Base-by-base conservation (phyloP, 2,888 invertebrate species). In the Alcis repandata region DNA sequence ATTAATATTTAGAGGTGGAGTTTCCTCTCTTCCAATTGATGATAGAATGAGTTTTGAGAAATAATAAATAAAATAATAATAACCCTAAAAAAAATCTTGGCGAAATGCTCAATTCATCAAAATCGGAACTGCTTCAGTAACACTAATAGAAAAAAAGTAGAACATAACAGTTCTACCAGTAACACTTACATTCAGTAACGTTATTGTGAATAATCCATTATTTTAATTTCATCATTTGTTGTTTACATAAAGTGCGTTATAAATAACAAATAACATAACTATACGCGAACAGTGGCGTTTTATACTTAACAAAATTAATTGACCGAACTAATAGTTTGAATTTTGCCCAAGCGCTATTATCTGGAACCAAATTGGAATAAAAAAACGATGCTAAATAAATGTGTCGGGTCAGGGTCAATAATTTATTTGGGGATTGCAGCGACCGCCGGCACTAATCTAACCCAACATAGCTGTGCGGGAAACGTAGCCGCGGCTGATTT, bases 41-140 rank as follows among this genome's bases (percentile, higher is more conserved):
- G 17, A 36, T 9, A 17, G 22, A 22, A 22, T 48, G 27, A 48
- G 36, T 52, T 52, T 36, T 52, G 51, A 20, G 36, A 52, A 33
- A 52, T 52, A 20, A 52, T 15, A n/a, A n/a, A n/a, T n/a, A n/a
- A n/a, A n/a, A n/a, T n/a, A n/a, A n/a, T n/a, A n/a, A n/a, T n/a
- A n/a, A n/a, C n/a, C 10, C 17, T 20, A 36, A 52, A 52, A 49
- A 27, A 4, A 36, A 52, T 13, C 7, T 36, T 52, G 19, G 20
- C 51, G 36, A 20, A 27, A 15, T 46, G 20, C 15, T 57, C 32
- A 33, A 49, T 52, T 52, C 20, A 52, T 36, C n/a, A 27, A 4
- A 27, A 27, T 27, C 3, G 27, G 6, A 27, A 27, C 27, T 27
- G 27, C 27, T 27, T 6, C 6, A 27, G 27, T 27, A 27, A 6